phyloP scores from a whole-genome alignment of 2,888 invertebrate genomes.

The Unio pictorum region DNA sequence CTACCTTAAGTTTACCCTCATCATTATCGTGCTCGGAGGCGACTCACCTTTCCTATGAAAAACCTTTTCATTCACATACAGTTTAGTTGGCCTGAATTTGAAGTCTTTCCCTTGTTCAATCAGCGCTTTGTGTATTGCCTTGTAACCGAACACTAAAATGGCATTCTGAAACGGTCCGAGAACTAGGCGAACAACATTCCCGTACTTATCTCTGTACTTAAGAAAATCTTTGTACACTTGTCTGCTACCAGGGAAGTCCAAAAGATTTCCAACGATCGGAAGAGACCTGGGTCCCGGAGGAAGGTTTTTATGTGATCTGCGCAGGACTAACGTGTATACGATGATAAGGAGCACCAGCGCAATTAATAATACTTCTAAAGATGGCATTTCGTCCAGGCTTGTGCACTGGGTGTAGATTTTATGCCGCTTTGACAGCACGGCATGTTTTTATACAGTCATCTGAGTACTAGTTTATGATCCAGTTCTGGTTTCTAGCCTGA shows the following conservation, averaged over 20 bases:
- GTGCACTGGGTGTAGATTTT: no score
- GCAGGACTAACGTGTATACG: constrained; percentile 5
- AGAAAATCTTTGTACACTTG: constrained; percentile 6
- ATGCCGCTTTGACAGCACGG: no score
- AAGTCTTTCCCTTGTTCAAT: constrained; percentile 14
- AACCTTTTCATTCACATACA: constrained; percentile 12
- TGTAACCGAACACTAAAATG: constrained; percentile 11
- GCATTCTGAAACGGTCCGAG: constrained; percentile 10
- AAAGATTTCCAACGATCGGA: constrained; percentile 11
- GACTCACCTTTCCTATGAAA: constrained; percentile 15
- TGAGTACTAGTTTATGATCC: no score
- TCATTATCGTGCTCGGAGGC: not conserved
- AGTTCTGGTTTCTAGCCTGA: no score
- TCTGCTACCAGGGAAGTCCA: not conserved
- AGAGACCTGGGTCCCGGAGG: constrained; percentile 18
- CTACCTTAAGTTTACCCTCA: no score
- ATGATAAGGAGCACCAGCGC: constrained; percentile 1
- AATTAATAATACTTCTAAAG: not conserved
- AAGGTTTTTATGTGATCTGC: constrained; percentile 2
- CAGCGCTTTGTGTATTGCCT: constrained; percentile 13
- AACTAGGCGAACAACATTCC: constrained; percentile 21
- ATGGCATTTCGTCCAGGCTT: no score
- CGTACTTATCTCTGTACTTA: constrained; percentile 13
- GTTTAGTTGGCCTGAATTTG: constrained; percentile 17
- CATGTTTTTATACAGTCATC: no score